Percentiles rank a stretch among this genome's conserved stretches.
phyloP scores from a whole-genome alignment of 2,888 invertebrate species.

The Ariolimax columbianus region DNA sequence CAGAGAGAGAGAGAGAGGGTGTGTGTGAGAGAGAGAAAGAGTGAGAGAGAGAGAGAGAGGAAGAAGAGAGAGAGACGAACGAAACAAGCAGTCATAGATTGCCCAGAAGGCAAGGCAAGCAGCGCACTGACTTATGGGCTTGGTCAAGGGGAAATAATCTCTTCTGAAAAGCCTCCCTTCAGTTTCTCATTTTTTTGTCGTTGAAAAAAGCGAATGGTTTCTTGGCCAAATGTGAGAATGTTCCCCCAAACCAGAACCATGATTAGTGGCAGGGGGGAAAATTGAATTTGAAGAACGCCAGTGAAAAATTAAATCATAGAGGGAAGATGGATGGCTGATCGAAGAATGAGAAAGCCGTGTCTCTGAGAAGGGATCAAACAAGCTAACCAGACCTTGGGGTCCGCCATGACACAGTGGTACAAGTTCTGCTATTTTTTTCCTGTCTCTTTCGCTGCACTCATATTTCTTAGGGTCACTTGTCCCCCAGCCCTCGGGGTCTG shows the following conservation, averaged over 20 bases:
- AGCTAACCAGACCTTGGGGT: background rate
- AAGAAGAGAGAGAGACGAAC: background rate
- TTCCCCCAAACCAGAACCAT: conserved; percentile 33
- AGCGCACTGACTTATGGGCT: conserved; percentile 44
- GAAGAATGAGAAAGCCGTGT: conserved; percentile 30
- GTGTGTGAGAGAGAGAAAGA: background rate
- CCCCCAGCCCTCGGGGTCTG: no score
- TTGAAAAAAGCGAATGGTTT: conserved; percentile 15
- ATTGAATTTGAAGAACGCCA: conserved; percentile 42
- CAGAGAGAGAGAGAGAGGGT: background rate
- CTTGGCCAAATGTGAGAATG: conserved; percentile 32
- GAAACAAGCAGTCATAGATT: background rate
- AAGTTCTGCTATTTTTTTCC: background rate
- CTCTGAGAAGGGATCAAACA: background rate
- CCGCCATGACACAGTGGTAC: background rate
- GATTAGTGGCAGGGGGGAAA: conserved; percentile 49
- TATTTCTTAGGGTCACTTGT: background rate
- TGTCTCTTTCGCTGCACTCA: no score
- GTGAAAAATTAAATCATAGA: conserved; percentile 41
- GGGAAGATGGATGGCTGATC: conserved; percentile 39
- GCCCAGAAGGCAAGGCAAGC: conserved; percentile 7
- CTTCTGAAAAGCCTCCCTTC: conserved; percentile 18
- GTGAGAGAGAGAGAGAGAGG: background rate
- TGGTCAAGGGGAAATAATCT: conserved; percentile 45
- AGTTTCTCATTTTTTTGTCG: conserved; percentile 9